Evolutionary conservation across 2,888 invertebrate genomes (phyloP).

Genomic region (Zaprionus lineosus): DNA sequence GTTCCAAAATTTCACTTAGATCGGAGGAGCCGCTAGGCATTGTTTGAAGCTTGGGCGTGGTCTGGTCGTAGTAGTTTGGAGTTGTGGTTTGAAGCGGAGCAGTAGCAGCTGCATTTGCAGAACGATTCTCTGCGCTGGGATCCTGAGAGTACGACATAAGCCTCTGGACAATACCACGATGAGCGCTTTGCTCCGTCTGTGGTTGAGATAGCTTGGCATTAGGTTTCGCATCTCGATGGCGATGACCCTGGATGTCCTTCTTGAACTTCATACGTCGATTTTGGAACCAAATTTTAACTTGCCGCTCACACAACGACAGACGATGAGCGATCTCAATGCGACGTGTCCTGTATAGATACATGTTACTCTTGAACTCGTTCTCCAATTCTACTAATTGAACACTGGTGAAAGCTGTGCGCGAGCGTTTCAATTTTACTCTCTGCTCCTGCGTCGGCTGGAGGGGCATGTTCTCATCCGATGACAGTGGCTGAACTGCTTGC

Average conservation of each 20-base stretch:
- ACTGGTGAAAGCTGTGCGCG: slow-evolving; percentile 97
- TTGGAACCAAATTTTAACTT: slow-evolving; percentile 94
- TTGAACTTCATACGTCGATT: slow-evolving; percentile 92
- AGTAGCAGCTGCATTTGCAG: background rate
- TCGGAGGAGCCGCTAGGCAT: slow-evolving; percentile 29
- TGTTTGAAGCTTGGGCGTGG: slow-evolving; percentile 31
- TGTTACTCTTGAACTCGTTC: slow-evolving; percentile 97
- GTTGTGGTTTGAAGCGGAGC: slow-evolving; percentile 4
- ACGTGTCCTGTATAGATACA: slow-evolving; percentile 95
- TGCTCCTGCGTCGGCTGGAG: slow-evolving; percentile 53
- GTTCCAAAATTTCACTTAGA: slow-evolving; percentile 61
- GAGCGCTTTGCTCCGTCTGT: slow-evolving; percentile 64
- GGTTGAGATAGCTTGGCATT: slow-evolving; percentile 53
- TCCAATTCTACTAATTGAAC: slow-evolving; percentile 97
- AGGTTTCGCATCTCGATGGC: slow-evolving; percentile 54
- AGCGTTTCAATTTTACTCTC: slow-evolving; percentile 65
- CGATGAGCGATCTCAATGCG: slow-evolving; percentile 98
- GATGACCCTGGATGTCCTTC: slow-evolving; percentile 67
- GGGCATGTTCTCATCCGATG: slow-evolving; percentile 60
- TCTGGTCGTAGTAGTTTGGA: slow-evolving; percentile 18
- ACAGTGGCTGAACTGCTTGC: slow-evolving; percentile 46
- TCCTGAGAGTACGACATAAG: slow-evolving; percentile 78
- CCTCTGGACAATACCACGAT: slow-evolving; percentile 72
- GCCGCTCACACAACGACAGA: slow-evolving; percentile 93
- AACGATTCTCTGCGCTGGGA: slow-evolving; percentile 51